phyloP scores from a whole-genome alignment of 1,140 invertebrate genomes.

The Pseudomyrmex dendroicus region DNA sequence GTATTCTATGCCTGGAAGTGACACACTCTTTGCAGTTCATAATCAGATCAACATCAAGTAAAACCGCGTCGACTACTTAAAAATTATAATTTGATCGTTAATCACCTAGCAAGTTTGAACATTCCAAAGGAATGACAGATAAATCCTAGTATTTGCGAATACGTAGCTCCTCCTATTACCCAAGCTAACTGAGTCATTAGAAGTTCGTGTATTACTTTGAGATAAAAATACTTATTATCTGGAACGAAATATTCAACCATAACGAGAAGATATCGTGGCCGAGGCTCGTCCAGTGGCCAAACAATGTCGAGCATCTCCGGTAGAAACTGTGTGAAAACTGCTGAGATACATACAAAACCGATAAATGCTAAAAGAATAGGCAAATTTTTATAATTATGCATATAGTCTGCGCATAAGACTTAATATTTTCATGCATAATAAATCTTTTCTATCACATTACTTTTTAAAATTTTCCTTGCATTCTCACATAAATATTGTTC shows the following conservation, averaged over 20 bases:
- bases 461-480: no score
- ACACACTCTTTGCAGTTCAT: not conserved
- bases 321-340: not conserved
- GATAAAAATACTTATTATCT: not conserved
- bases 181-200: not conserved
- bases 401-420: no score
- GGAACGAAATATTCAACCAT: conserved; percentile 30
- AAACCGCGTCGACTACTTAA: no score
- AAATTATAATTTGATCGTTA: not conserved
- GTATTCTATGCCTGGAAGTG: no score
- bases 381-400: no score
- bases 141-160: conserved; percentile 8
- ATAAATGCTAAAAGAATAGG: not conserved
- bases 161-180: not conserved
- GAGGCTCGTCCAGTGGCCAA: conserved; percentile 35
- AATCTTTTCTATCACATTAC: no score
- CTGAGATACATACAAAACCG: not conserved
- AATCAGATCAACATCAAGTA: not conserved
- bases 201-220: not conserved
- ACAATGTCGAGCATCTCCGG: conserved; percentile 16
- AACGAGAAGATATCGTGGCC: not conserved
- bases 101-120: conserved; percentile 34
- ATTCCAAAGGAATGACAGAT: conserved; percentile 17
- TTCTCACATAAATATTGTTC: no score
- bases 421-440: no score